A percentile compares a stretch with the other conserved stretches of the same genome.
These are phyloP conservation scores for Phenganax stokvisi DNA, from an alignment of 92 coral and sea anemone genomes.

Conservation along the genomic window DNA sequence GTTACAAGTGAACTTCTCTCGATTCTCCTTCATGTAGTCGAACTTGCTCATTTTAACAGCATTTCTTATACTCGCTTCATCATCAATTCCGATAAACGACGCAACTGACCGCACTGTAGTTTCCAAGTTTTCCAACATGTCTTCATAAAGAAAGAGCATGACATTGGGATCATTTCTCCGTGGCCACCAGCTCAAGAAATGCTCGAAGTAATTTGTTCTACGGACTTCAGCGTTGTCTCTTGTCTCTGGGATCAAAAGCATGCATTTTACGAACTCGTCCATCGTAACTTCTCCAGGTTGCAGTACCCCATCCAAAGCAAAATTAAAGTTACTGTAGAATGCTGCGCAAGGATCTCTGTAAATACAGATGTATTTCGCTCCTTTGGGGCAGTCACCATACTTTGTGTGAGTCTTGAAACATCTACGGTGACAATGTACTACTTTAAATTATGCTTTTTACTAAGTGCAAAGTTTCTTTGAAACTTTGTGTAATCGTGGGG, in stretches of 20 bases:
- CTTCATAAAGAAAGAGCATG: constrained; percentile 48
- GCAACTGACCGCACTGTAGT: constrained; percentile 20
- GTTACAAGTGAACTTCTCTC: background rate
- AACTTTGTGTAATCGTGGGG: too few relatives aligned
- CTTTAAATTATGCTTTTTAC: too few relatives aligned
- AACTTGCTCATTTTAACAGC: constrained; percentile 24
- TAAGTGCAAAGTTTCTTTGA: too few relatives aligned
- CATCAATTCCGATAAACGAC: constrained; percentile 13
- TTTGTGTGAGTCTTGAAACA: constrained; percentile 21
- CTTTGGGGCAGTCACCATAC: constrained; percentile 28
- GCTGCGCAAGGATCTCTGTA: constrained; percentile 30
- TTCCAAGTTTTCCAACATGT: constrained; percentile 44
- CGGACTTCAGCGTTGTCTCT: constrained; percentile 27
- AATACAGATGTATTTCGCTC: constrained; percentile 20
- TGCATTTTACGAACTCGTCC: background rate
- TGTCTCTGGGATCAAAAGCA: background rate
- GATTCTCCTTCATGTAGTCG: constrained; percentile 10
- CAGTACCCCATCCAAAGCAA: constrained; percentile 1
- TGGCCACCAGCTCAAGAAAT: constrained; percentile 52
- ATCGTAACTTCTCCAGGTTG: constrained; percentile 20
- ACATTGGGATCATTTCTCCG: constrained; percentile 40
- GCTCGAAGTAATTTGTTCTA: constrained; percentile 33
- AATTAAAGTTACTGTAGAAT: constrained; percentile 3
- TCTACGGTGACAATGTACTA: background rate
- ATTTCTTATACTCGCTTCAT: constrained; percentile 12